Percentiles rank a stretch among this genome's conserved stretches.
These are phyloP conservation scores for Scomber japonicus DNA, from an alignment of 2,113 vertebrate genomes.

Conservation along the genomic window DNA sequence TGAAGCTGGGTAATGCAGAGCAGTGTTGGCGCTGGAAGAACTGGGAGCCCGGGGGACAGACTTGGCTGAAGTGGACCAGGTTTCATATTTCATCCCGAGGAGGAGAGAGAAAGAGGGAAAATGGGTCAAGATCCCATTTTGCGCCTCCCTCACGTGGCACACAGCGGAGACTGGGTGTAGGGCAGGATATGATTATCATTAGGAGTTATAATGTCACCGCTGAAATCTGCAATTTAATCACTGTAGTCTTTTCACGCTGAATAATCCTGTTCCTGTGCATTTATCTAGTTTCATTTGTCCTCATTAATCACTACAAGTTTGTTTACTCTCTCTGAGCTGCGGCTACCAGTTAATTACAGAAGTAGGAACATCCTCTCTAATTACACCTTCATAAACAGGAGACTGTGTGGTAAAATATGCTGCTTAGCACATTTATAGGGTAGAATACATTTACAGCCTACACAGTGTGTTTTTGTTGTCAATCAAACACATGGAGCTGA, in stretches of 20 bases:
- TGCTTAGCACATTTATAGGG: neutral
- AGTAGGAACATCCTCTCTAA: conserved; percentile 31
- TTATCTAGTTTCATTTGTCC: conserved; percentile 8
- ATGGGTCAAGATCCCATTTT: conserved; percentile 63
- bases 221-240: neutral
- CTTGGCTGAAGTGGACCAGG: conserved; percentile 73
- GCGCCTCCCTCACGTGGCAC: conserved; percentile 70
- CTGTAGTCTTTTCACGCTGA: neutral
- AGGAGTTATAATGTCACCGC: neutral
- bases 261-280: no score
- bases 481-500: neutral
- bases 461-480: neutral
- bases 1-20: conserved; percentile 47
- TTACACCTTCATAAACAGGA: conserved; percentile 24
- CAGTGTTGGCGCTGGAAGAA: conserved; percentile 60
- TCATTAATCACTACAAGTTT: conserved; percentile 1
- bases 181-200: neutral
- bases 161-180: conserved; percentile 5
- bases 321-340: conserved; percentile 24
- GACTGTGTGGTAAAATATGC: neutral
- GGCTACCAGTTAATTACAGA: conserved; percentile 4
- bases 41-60: conserved; percentile 68
- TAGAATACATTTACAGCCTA: neutral
- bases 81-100: conserved; percentile 83
- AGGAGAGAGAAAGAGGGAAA: conserved; percentile 60